Evolutionary conservation across 2,113 vertebrate genomes (phyloP), one percentile per base, ranked within the genome.

Genomic region (Cochlearius cochlearius): DNA sequence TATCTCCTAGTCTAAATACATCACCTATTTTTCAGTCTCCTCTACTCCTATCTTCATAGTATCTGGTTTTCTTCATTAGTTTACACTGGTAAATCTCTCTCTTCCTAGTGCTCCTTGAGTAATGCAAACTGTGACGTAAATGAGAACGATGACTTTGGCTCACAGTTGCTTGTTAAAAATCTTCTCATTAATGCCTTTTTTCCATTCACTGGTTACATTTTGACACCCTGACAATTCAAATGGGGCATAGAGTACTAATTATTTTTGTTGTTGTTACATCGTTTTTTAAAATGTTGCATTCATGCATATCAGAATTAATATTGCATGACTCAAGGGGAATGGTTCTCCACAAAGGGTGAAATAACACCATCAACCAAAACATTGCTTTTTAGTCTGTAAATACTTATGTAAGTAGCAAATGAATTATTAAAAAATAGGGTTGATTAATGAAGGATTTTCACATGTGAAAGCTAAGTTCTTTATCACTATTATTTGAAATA

Each of bases 371-470:
- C 81, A 88, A 77, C 29, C 3, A 88, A 90, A 96, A 69, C 85
- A 77, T 55, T 74, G 63, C 15, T 91, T 86, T 91, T 92, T 41
- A 86, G 16, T 50, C 30, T 67, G 72, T 52, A 91, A 92, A 88
- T 68, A 67, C 67, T 91, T 96, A 94, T 25, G 67, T 92, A 94
- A 94, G 69, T 79, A 85, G 75, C 47, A 93, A 94, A 92, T 52
- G 7, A 91, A 92, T 90, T 88, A 94, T 82, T 90, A 66, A 90
- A 77, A 92, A 90, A 58, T 20, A 62, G 4, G 11, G 55, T n/a
- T 82, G 90, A 92, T 90, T 95, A 95, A 90, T 92, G 82, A 88
- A 88, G 56, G n/a, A 86, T 69, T 95, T 92, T 95, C 63, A 83
- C 41, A 66, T 55, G 52, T 39, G 41, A 94, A 94, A 90, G 38